Base-by-base conservation (phyloP, 2,888 invertebrate genomes). In the Eupithecia exiguata region DNA sequence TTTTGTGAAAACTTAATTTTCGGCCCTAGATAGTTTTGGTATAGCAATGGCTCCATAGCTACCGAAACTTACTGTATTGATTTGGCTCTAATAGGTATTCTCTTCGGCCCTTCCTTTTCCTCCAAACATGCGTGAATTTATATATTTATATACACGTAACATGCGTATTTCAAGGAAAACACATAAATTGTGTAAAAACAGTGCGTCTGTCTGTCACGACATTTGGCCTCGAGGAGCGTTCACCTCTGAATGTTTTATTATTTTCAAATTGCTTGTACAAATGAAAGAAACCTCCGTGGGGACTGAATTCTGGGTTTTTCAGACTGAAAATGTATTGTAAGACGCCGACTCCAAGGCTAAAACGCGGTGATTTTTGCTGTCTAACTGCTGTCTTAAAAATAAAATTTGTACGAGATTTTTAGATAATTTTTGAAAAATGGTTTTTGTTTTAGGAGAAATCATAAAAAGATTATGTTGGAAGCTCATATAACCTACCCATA, bases 261-360 rank as follows among this genome's bases (percentile, higher is more conserved):
- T 76, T 76, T 65, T 63, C 25, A 76, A 76, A 76, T 73, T 73
- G 73, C 73, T 73, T 73, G 70, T 75, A 66, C 72, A 76, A 73
- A 73, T 73, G 71, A 73, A 76, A 76, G 49, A 73, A 73, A 53
- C 66, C 73, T 69, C 66, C 68, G 21, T 25, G 10, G 70, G 70
- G 71, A 68, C 18, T 75, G 25, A 10, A 53, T 46, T 35, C 70
- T 46, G 72, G 53, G 46, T 25, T 40, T 68, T 53, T 63, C n/a
- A n/a, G 5, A 4, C n/a, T 36, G 18, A 35, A 65, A 12, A 36
- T 12, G n/a, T 38, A 12, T 62, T 18, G 35, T 35, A 0, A 62
- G 62, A 35, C 18, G 25, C 25, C 14, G 58, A 58, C 58, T 25
- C 25, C 14, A 58, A 58, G 1, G 12, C 58, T 25, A 1, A 58